Evolutionary conservation across 2,797 vertebrate species (phyloP).

Genomic region (Hippopotamyrus pictus): DNA sequence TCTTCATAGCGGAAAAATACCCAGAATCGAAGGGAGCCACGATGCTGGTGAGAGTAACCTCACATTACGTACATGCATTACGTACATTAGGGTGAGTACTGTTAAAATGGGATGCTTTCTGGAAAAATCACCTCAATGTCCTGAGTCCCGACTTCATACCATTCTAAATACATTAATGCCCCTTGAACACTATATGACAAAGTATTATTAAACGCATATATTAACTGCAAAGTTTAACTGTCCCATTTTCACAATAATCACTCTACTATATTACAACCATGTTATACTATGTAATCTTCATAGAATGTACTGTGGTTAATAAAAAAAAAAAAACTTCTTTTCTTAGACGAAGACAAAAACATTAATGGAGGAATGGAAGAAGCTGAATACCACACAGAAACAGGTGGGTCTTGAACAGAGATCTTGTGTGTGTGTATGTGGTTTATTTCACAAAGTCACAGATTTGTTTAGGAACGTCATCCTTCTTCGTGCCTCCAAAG

Average conservation of each 20-base stretch:
- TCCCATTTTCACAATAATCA: background rate
- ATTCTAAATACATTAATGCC: background rate
- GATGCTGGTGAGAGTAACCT: constrained; percentile 53
- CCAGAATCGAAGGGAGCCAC: constrained; percentile 58
- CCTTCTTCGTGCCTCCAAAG: constrained; percentile 47
- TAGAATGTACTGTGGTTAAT: background rate
- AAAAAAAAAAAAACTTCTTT: background rate
- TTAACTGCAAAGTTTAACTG: background rate
- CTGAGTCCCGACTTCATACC: background rate
- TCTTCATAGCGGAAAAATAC: constrained; percentile 80
- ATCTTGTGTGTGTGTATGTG: background rate
- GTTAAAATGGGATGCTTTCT: background rate
- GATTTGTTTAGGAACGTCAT: background rate
- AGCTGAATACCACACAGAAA: constrained; percentile 64
- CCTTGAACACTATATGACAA: background rate
- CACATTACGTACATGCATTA: background rate
- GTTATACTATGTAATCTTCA: background rate
- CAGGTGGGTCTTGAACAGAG: constrained; percentile 58
- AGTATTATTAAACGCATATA: background rate
- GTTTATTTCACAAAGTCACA: background rate
- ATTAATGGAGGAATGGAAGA: constrained; percentile 66
- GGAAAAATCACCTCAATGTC: background rate
- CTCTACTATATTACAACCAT: background rate
- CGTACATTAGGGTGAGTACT: background rate
- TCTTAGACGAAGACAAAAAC: constrained; percentile 70